Base-by-base conservation (phyloP, 2,888 invertebrate genomes). In the Pachycephus smyrnensis region DNA sequence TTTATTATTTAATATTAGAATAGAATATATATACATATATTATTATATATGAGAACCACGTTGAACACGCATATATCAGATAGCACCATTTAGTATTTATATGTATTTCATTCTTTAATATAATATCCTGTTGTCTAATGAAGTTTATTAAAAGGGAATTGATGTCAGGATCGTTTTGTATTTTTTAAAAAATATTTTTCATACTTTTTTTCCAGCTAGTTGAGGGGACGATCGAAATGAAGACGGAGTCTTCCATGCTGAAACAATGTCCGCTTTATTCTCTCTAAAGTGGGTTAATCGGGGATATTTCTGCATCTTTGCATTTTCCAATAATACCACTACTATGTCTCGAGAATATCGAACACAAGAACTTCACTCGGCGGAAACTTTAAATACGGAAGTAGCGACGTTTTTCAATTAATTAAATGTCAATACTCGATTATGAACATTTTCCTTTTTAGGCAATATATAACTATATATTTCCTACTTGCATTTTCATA, bases 1-100 rank as follows among this genome's bases (percentile, higher is more conserved):
- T 88, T 79, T 84, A 84, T 87, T 85, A 83, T 84, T 86, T 80
- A 80, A 83, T 83, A 81, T 84, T 83, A 83, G 79, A 84, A 55
- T 85, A 86, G 82, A 80, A 79, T 80, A 79, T 80, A 55, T 55
- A 75, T 69, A 76, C 31, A 81, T 15, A 75, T 69, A 69, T 77
- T 73, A 37, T 73, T 32, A 40, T 12, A 40, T 76, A 68, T 73
- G 37, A 36, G n/a, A 80, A 79, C 82, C 73, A 82, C 80, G 80
- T 84, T 84, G 81, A 73, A 83, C 78, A 80, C 82, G 82, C 79
- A 82, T 80, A 77, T n/a, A 79, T 75, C 76, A 81, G 31, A 68
- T 73, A 76, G 79, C 80, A 83, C 80, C 84, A 81, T 84, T 86
- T 84, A 84, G 81, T 86, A 84, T 85, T 83, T 84, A 83, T 86